These are phyloP conservation scores for Rissa tridactyla DNA, from an alignment of 2,113 vertebrate genomes.

Conservation along the genomic window DNA sequence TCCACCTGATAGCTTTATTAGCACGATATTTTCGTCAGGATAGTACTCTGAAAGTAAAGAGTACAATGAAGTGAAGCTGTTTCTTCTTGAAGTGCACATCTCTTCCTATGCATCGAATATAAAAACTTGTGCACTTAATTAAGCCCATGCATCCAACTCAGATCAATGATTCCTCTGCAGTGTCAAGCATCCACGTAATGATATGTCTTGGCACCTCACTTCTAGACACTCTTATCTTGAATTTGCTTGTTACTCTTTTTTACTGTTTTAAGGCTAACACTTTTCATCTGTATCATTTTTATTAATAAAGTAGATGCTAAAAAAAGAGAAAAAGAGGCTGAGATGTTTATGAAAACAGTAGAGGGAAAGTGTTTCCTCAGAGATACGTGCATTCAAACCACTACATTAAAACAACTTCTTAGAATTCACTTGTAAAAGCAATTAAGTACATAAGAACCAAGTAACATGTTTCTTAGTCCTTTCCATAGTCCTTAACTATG, in stretches of 20 bases:
- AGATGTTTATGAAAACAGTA: not conserved
- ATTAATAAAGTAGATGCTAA: not conserved
- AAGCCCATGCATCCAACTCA: not conserved
- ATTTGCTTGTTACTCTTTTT: not conserved
- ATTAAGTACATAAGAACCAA: not conserved
- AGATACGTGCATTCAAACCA: not conserved
- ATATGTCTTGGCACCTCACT: not conserved
- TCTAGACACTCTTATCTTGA: not conserved
- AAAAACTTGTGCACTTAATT: not conserved
- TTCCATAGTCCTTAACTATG: not conserved
- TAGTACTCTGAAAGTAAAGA: not conserved
- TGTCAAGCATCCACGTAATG: not conserved
- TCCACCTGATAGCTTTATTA: not conserved
- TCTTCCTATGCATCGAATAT: not conserved
- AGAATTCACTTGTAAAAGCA: not conserved
- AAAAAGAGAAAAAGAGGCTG: not conserved
- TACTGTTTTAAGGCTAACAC: not conserved
- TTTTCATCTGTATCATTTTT: not conserved
- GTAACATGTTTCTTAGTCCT: not conserved
- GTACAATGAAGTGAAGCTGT: not conserved
- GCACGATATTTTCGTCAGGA: fast-evolving
- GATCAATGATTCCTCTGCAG: not conserved
- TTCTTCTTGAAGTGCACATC: not conserved
- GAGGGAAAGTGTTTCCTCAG: not conserved
- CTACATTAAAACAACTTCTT: not conserved